phyloP scores from a whole-genome alignment of 2,888 invertebrate species.

The Pandemis heparana region DNA sequence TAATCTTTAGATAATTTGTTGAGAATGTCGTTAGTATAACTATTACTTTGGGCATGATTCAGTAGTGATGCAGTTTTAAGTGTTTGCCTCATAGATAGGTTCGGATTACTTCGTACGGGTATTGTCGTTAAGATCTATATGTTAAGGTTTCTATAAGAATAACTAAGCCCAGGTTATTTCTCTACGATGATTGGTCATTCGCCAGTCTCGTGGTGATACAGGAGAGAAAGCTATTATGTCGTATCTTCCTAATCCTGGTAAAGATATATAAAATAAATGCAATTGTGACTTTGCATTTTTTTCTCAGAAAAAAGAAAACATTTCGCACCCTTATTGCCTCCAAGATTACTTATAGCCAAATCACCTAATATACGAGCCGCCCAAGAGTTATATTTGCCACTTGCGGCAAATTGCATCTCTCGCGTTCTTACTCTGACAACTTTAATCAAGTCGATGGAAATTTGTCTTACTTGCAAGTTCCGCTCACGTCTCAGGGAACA shows the following conservation, averaged over 20 bases:
- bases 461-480: conserved; percentile 78
- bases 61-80: too few species aligned
- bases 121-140: too few species aligned
- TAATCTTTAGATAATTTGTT: too few species aligned
- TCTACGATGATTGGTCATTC: too few species aligned
- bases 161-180: too few species aligned
- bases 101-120: too few species aligned
- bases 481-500: conserved; percentile 74
- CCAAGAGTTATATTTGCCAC: conserved; percentile 44
- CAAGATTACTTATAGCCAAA: conserved; percentile 9
- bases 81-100: too few species aligned
- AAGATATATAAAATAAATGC: background rate
- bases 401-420: conserved; percentile 71
- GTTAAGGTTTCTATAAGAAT: too few species aligned
- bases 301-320: background rate
- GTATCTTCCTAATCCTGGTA: background rate
- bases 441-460: conserved; percentile 81
- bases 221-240: too few species aligned
- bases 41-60: too few species aligned
- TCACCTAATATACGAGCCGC: conserved; percentile 7
- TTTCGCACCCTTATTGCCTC: background rate
- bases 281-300: background rate
- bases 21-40: too few species aligned
- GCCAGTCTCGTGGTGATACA: too few species aligned
- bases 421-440: conserved; percentile 69